Evolutionary conservation across 1,140 invertebrate genomes (phyloP).

Genomic region (Dreissena rostriformis): DNA sequence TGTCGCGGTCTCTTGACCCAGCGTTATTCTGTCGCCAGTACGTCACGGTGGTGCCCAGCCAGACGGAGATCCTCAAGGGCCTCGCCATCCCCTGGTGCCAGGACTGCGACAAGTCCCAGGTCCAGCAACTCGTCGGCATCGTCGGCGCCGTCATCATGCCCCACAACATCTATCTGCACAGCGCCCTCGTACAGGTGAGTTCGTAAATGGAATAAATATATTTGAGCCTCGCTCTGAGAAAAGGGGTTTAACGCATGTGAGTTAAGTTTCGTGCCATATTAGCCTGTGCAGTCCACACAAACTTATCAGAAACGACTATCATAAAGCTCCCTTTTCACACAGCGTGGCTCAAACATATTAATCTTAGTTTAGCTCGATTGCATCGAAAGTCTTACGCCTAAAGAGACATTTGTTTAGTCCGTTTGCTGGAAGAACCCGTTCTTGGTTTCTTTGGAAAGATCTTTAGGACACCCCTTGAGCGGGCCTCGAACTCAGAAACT

Average conservation of each 20-base stretch:
- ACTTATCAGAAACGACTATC: too few relatives aligned
- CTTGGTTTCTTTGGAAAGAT: too few relatives aligned
- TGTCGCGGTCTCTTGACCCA: neutral
- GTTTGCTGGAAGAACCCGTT: too few relatives aligned
- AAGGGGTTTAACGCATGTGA: too few relatives aligned
- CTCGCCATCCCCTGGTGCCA: conserved; percentile 92
- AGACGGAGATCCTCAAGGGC: conserved; percentile 88
- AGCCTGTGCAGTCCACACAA: too few relatives aligned
- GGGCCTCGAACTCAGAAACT: too few relatives aligned
- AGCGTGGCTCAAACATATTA: too few relatives aligned
- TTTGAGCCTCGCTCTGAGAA: too few relatives aligned
- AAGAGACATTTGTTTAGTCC: neutral
- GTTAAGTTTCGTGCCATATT: too few relatives aligned
- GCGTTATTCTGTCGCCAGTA: conserved; percentile 84
- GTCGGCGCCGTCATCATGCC: conserved; percentile 97
- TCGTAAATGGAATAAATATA: neutral
- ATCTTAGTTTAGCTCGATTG: neutral
- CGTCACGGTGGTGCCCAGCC: conserved; percentile 88
- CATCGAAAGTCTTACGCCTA: neutral
- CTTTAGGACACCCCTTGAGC: too few relatives aligned
- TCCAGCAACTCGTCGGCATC: conserved; percentile 92
- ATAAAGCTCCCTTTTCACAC: too few relatives aligned
- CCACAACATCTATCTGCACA: conserved; percentile 96
- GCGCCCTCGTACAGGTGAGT: conserved; percentile 92
- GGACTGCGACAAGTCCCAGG: conserved; percentile 86